phyloP scores from a whole-genome alignment of 2,888 invertebrate genomes.

The Eulithis testata region DNA sequence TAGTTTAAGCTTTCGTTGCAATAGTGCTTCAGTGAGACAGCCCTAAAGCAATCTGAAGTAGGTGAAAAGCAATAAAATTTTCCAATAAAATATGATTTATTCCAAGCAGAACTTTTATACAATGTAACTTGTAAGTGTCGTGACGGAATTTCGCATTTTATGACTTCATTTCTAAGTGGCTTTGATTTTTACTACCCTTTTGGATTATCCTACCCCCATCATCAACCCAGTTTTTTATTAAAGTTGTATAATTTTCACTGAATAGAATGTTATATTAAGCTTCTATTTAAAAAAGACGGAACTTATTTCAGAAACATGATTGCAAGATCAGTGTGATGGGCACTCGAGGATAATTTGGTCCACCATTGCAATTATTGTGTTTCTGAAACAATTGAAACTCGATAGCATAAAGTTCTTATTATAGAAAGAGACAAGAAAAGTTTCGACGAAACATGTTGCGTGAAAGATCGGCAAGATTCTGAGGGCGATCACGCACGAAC shows the following conservation, averaged over 20 bases:
- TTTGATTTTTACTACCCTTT: conserved; percentile 15
- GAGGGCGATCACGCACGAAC: too few relatives aligned
- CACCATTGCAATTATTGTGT: too few relatives aligned
- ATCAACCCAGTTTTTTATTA: not conserved
- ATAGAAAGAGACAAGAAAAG: too few relatives aligned
- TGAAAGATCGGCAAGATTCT: too few relatives aligned
- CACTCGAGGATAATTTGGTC: too few relatives aligned
- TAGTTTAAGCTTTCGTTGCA: not conserved
- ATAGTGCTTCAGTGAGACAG: conserved; percentile 2
- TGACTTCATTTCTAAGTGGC: conserved; percentile 29
- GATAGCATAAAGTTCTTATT: too few relatives aligned
- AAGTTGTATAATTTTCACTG: not conserved
- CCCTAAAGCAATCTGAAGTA: conserved; percentile 24
- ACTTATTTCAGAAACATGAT: too few relatives aligned
- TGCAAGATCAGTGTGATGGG: too few relatives aligned
- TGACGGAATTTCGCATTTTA: conserved; percentile 41
- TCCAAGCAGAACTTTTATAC: conserved; percentile 42
- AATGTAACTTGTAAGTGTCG: conserved; percentile 43
- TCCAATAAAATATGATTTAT: conserved; percentile 53
- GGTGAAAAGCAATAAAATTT: conserved; percentile 41
- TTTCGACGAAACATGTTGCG: too few relatives aligned
- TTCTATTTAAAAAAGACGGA: too few relatives aligned
- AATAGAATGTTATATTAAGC: too few relatives aligned
- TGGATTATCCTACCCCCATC: not conserved
- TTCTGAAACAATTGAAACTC: too few relatives aligned